Conservation (phyloP, 2,113 vertebrate species). For the Xiphophorus couchianus region DNA sequence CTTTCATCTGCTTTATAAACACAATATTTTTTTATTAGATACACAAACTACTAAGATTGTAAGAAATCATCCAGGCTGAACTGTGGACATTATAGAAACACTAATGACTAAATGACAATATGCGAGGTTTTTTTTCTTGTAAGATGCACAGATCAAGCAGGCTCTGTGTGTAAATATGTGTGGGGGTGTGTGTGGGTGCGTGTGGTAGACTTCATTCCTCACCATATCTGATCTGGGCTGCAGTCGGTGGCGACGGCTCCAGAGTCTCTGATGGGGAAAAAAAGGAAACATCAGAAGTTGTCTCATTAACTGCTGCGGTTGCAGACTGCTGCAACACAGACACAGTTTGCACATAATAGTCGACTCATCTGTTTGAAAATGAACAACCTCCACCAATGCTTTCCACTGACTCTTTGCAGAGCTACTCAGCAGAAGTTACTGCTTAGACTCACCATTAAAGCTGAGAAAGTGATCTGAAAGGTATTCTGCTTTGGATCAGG, state of each 20-base stretch:
- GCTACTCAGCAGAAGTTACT: neutral
- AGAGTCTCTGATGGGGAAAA: conserved; percentile 54
- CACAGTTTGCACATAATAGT: conserved; percentile 2
- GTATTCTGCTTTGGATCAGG: neutral
- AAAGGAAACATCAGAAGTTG: conserved; percentile 10
- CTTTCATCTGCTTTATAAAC: neutral
- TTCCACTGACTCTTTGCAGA: neutral
- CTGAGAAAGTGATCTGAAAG: neutral
- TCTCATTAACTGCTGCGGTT: conserved; percentile 11
- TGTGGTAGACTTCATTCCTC: conserved; percentile 37
- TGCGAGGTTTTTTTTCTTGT: no score
- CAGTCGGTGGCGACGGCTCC: conserved; percentile 54
- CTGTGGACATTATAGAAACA: neutral
- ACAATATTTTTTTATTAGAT: neutral
- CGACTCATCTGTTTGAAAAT: neutral
- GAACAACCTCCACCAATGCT: neutral
- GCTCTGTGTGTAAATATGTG: neutral
- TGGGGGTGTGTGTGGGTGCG: neutral
- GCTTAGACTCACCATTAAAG: neutral
- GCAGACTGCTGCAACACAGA: neutral
- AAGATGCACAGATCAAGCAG: neutral
- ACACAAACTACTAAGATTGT: neutral
- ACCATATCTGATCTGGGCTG: conserved; percentile 77
- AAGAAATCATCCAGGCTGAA: neutral
- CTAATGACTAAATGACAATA: neutral